Evolutionary conservation across 2,888 invertebrate genomes (phyloP), one percentile per base, ranked within the genome.

Genomic region (Loripinus fragilis): DNA sequence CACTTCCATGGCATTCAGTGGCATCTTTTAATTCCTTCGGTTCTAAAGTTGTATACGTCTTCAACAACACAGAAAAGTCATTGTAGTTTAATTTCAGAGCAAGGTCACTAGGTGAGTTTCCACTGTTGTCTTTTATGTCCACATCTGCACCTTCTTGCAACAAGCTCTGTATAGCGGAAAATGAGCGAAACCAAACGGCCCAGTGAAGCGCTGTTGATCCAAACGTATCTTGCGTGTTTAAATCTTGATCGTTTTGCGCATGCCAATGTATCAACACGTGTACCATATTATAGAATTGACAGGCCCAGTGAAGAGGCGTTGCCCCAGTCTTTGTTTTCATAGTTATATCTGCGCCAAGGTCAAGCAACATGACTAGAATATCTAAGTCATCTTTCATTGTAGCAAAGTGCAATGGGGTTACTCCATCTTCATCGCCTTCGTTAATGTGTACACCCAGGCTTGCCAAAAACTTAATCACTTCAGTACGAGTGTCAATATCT

Each of bases 241-340:
- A 15, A 17, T 20, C 20, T 8, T 38, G 38, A 38, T 38, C 38
- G 12, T 38, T 38, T 12, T 12, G 12, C 42, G 42, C 28, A 25
- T 23, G 35, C 28, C 28, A 64, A 20, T 70, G 38, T 15, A 64
- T 66, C 45, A 45, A 45, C 10, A 74, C 41, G 33, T 64, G 60
- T 17, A 50, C 50, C 69, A 75, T 55, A 28, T 75, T 75, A 15
- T 69, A 55, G 15, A 48, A 25, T 48, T 45, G 42, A 17, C 60
- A 45, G 20, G 75, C 69, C 50, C 75, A 69, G 35, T 75, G 75
- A 10, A 75, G 60, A 10, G 75, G 42, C 1, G 75, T 70, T 25
- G 69, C 75, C 8, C 75, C 75, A 28, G 75, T 75, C 20, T 30
- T 69, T 28, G 69, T 64, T n/a, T 25, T 55, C 23, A 12, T 38